Evolutionary conservation across 2,888 invertebrate species (phyloP).

Genomic region (Pegoplata infirma): DNA sequence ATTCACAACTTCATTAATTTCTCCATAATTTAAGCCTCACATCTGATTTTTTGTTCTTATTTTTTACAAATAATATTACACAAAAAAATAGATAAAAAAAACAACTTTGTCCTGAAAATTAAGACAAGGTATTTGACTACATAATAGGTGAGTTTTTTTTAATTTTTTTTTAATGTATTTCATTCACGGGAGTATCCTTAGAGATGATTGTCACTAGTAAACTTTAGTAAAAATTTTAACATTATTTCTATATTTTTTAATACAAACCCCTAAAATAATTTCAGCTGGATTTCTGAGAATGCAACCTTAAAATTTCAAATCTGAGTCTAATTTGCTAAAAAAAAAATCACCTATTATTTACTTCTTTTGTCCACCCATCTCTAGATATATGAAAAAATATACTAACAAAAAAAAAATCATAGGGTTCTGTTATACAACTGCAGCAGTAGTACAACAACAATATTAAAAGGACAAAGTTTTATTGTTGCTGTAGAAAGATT

Average conservation of each 20-base stretch:
- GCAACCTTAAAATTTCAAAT: too few species aligned
- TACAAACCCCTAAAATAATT: too few species aligned
- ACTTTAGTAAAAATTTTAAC: too few species aligned
- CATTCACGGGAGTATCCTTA: too few species aligned
- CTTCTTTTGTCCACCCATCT: slow-evolving; percentile 1
- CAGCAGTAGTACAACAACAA: background rate
- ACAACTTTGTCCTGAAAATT: slow-evolving; percentile 32
- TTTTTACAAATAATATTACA: slow-evolving; percentile 13
- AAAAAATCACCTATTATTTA: too few species aligned
- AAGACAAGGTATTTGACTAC: slow-evolving; percentile 31
- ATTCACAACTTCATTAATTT: slow-evolving; percentile 34
- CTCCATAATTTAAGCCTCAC: background rate
- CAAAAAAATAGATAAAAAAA: too few species aligned
- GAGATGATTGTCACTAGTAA: too few species aligned
- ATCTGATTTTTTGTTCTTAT: background rate
- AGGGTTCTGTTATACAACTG: slow-evolving; percentile 8
- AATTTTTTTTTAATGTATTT: too few species aligned
- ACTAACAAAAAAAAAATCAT: background rate
- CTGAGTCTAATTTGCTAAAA: too few species aligned
- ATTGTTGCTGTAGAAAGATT: slow-evolving; percentile 11
- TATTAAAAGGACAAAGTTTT: slow-evolving; percentile 21
- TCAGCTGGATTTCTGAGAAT: too few species aligned
- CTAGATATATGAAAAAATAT: slow-evolving; percentile 1
- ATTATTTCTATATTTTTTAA: too few species aligned
- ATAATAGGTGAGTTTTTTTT: too few species aligned